These are phyloP conservation scores for Palythoa grandiflora DNA, from an alignment of 92 coral and sea anemone species.

Conservation along the genomic window DNA sequence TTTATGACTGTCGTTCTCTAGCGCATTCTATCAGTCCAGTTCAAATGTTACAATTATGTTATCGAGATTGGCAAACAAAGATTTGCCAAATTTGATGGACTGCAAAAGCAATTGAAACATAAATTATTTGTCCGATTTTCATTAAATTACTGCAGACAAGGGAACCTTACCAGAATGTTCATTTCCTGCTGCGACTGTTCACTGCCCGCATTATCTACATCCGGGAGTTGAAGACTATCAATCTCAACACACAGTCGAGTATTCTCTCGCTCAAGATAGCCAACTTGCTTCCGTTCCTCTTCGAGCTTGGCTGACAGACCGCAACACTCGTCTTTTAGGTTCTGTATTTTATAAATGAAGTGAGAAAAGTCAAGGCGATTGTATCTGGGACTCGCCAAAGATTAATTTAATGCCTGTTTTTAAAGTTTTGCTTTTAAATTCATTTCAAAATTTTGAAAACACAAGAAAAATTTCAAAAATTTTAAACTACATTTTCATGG, in stretches of 20 bases:
- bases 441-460: too few relatives aligned
- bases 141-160: too few relatives aligned
- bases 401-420: too few relatives aligned
- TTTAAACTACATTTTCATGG: not conserved
- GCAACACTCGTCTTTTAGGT: not conserved
- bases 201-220: not conserved
- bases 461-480: not conserved
- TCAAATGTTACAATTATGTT: too few relatives aligned
- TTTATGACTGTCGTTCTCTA: too few relatives aligned
- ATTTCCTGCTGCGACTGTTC: not conserved
- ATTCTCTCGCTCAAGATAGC: slow-evolving; percentile 29
- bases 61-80: too few relatives aligned
- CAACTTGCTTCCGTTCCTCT: slow-evolving; percentile 14
- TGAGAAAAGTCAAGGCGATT: not conserved
- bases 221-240: slow-evolving; percentile 12
- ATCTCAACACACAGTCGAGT: slow-evolving; percentile 15
- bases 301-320: slow-evolving; percentile 14
- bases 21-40: too few relatives aligned
- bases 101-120: too few relatives aligned
- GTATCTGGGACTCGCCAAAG: not conserved
- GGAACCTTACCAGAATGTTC: slow-evolving; percentile 15
- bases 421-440: too few relatives aligned
- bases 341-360: slow-evolving; percentile 6
- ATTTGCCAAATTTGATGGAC: too few relatives aligned
- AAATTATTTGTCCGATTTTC: too few relatives aligned